phyloP scores from a whole-genome alignment of 2,113 vertebrate genomes.

The Cynopterus brachyotis region DNA sequence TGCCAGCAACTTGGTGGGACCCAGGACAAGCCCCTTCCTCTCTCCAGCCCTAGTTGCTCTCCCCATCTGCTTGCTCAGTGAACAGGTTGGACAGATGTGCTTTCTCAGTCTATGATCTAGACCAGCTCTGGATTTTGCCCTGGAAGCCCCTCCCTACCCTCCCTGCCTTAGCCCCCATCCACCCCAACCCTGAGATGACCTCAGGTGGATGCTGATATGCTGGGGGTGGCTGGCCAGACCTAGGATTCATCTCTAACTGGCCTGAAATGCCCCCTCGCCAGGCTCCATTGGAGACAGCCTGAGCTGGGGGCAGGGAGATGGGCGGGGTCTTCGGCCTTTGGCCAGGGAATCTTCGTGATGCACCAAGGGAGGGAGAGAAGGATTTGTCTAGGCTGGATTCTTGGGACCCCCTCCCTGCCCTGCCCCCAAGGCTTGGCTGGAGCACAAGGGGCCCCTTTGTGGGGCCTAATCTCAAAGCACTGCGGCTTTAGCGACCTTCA shows the following conservation, averaged over 20 bases:
- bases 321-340: slow-evolving; percentile 18
- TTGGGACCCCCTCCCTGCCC: slow-evolving; percentile 60
- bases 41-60: neutral
- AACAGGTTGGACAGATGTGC: neutral
- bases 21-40: neutral
- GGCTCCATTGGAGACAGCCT: neutral
- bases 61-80: neutral
- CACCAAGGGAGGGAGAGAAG: slow-evolving; percentile 41
- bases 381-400: slow-evolving; percentile 82
- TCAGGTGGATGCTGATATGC: neutral
- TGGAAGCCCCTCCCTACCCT: neutral
- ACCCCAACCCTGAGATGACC: neutral
- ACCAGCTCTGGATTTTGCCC: neutral
- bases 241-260: neutral
- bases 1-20: neutral
- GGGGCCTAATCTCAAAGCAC: slow-evolving; percentile 78
- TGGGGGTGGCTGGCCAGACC: neutral
- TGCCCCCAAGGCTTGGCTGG: slow-evolving; percentile 74
- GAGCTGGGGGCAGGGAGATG: neutral
- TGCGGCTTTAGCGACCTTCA: slow-evolving; percentile 76
- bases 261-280: neutral
- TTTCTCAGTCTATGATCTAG: neutral
- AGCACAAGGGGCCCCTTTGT: slow-evolving; percentile 79
- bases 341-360: slow-evolving; percentile 2
- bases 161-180: neutral